These are phyloP conservation scores for Drosophila villosipedis DNA, from an alignment of 2,888 invertebrate genomes.

Conservation along the genomic window DNA sequence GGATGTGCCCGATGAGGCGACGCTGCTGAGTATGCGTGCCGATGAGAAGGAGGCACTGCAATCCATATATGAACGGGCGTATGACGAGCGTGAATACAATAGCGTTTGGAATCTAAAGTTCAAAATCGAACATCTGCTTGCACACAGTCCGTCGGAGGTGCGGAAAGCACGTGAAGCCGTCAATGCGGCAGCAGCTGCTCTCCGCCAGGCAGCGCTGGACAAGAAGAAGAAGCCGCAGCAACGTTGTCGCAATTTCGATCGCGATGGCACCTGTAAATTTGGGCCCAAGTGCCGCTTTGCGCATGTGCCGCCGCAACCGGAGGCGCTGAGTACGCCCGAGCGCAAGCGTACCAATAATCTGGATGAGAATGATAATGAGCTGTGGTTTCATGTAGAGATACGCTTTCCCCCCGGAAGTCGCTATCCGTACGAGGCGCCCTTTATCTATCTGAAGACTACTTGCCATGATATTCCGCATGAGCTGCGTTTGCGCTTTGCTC, in stretches of 20 bases:
- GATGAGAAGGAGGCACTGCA: constrained; percentile 91
- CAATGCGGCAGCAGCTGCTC: constrained; percentile 83
- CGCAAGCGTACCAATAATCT: constrained; percentile 48
- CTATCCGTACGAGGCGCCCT: constrained; percentile 91
- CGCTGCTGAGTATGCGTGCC: constrained; percentile 88
- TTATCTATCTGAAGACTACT: constrained; percentile 89
- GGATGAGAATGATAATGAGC: constrained; percentile 83
- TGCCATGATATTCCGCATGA: constrained; percentile 88
- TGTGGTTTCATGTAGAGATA: constrained; percentile 89
- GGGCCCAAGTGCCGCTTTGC: constrained; percentile 91
- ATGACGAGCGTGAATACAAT: constrained; percentile 89
- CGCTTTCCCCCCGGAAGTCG: constrained; percentile 89
- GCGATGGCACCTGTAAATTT: constrained; percentile 89
- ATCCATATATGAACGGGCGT: constrained; percentile 91
- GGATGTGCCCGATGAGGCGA: constrained; percentile 83
- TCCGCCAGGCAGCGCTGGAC: constrained; percentile 65
- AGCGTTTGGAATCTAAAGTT: constrained; percentile 90
- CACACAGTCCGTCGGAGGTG: constrained; percentile 86
- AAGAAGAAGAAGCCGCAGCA: constrained; percentile 81
- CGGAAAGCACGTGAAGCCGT: constrained; percentile 83
- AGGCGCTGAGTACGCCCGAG: constrained; percentile 39
- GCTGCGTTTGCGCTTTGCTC: constrained; percentile 88
- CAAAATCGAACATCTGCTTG: constrained; percentile 88
- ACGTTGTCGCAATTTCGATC: constrained; percentile 87
- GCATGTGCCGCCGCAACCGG: constrained; percentile 86